Percentiles rank a stretch among this genome's conserved stretches.
These are phyloP conservation scores for Platyscapa corneri DNA, from an alignment of 1,140 invertebrate genomes.

Conservation along the genomic window DNA sequence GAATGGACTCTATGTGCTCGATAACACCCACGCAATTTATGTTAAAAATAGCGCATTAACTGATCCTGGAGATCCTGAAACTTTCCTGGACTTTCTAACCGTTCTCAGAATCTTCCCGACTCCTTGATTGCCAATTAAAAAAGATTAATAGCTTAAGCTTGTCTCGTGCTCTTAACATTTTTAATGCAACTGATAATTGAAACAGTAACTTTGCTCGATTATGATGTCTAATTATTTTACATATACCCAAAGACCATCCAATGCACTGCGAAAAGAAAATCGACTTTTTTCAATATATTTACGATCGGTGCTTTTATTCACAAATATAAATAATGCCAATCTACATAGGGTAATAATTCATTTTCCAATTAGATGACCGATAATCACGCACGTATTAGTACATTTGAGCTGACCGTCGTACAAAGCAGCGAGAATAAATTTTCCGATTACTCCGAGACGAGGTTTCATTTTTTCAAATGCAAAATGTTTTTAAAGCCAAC, in stretches of 20 bases:
- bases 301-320: too few relatives aligned
- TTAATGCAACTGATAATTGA: neutral
- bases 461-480: neutral
- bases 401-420: too few relatives aligned
- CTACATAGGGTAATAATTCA: too few relatives aligned
- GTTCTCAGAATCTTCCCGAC: neutral
- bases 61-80: neutral
- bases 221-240: too few relatives aligned
- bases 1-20: neutral
- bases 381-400: too few relatives aligned
- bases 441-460: neutral
- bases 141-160: neutral
- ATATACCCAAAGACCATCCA: too few relatives aligned
- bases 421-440: too few relatives aligned
- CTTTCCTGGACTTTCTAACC: neutral
- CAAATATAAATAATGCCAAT: too few relatives aligned
- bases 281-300: too few relatives aligned
- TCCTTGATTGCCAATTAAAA: neutral
- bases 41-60: neutral
- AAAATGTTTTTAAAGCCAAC: neutral
- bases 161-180: neutral
- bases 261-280: too few relatives aligned
- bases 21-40: neutral
- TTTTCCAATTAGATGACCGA: too few relatives aligned
- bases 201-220: neutral